These are phyloP conservation scores for Lasioglossum pauxillum DNA, from an alignment of 2,888 invertebrate genomes.

Conservation along the genomic window DNA sequence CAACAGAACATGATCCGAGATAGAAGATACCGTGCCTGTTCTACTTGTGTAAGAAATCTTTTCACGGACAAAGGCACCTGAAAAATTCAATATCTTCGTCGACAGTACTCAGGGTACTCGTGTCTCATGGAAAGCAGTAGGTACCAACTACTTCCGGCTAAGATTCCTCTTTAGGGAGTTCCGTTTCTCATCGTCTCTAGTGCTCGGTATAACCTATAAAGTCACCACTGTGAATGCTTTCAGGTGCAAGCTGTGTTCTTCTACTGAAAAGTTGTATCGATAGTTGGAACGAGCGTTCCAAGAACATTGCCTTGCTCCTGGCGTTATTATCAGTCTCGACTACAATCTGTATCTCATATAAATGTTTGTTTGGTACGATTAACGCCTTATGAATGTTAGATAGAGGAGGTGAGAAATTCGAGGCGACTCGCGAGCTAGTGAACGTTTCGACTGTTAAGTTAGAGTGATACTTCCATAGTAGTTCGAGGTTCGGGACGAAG, in stretches of 20 bases:
- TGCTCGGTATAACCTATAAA: slow-evolving; percentile 1
- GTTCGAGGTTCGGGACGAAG: not conserved
- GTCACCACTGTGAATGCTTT: not conserved
- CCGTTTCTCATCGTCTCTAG: not conserved
- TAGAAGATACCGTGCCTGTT: not conserved
- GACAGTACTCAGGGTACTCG: not conserved
- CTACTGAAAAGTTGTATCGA: not conserved
- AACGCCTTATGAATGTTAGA: slow-evolving; percentile 1
- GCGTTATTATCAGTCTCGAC: not conserved
- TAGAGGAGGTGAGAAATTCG: not conserved
- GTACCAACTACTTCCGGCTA: not conserved
- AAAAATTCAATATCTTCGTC: not conserved
- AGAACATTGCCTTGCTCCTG: not conserved
- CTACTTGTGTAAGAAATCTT: not conserved
- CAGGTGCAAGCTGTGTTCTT: not conserved
- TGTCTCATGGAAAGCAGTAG: not conserved
- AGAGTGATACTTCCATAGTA: not conserved
- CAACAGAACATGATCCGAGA: not conserved
- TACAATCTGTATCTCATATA: not conserved
- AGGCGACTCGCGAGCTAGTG: not conserved
- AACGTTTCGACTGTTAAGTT: not conserved
- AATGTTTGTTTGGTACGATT: not conserved
- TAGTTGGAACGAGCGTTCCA: not conserved
- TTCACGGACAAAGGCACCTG: not conserved
- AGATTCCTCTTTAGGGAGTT: not conserved